These are phyloP conservation scores for Sarcophaga rosellei DNA, from an alignment of 2,888 invertebrate genomes.

Conservation along the genomic window DNA sequence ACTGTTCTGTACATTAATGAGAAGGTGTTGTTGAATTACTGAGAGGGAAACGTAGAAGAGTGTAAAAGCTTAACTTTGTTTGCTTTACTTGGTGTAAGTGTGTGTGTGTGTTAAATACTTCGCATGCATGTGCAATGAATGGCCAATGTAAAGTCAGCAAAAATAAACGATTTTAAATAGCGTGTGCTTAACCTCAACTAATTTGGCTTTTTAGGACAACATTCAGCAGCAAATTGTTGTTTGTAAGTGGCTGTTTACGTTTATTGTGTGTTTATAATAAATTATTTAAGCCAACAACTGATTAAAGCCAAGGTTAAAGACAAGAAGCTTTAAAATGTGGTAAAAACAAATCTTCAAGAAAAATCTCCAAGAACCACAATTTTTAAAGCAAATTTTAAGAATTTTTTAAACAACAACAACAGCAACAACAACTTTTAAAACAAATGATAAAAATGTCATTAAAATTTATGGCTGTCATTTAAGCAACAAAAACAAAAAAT, in stretches of 20 bases:
- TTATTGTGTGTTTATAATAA: not conserved
- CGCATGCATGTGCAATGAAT: not conserved
- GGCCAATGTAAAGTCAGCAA: not conserved
- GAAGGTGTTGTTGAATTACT: too few species aligned
- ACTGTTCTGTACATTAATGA: too few species aligned
- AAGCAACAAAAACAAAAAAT: not conserved
- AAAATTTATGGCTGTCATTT: conserved; percentile 62
- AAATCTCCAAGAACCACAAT: conserved; percentile 53
- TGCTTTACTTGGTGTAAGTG: not conserved
- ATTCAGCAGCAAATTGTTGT: conserved; percentile 29
- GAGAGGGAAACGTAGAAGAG: too few species aligned
- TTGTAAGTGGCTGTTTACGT: not conserved
- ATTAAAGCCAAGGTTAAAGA: conserved; percentile 60
- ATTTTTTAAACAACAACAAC: not conserved
- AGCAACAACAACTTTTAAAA: conserved; percentile 13
- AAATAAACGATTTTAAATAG: conserved; percentile 40
- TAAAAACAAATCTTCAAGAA: too few species aligned
- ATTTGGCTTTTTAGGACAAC: conserved; percentile 55
- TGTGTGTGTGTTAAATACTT: conserved; percentile 12
- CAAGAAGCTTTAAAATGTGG: conserved; percentile 68
- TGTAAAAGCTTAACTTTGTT: too few species aligned
- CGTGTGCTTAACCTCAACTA: conserved; percentile 68
- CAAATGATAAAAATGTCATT: conserved; percentile 31
- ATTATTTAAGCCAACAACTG: not conserved
- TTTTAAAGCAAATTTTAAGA: conserved; percentile 25